These are phyloP conservation scores for Heliocidaris erythrogramma DNA, from an alignment of 35 echinoderm and acorn worm genomes.

Conservation along the genomic window DNA sequence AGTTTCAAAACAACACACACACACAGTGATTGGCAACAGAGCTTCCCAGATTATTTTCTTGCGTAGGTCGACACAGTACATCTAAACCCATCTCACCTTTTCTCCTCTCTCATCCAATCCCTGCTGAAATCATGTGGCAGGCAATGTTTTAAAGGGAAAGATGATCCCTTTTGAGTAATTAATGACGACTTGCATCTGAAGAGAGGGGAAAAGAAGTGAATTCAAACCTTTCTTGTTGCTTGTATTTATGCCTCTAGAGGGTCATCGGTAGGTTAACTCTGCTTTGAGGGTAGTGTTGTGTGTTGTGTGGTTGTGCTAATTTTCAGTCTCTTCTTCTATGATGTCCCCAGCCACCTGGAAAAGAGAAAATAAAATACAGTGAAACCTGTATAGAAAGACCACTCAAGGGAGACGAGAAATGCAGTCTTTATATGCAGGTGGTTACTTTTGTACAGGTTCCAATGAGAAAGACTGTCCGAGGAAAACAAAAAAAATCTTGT, in stretches of 20 bases:
- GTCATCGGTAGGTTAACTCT: too few species aligned
- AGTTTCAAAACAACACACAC: too few species aligned
- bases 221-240: neutral
- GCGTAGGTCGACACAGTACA: neutral
- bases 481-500: too few species aligned
- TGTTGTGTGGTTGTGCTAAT: neutral
- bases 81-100: neutral
- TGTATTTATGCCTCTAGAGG: neutral
- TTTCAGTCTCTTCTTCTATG: constrained; percentile 30
- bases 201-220: neutral
- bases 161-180: neutral
- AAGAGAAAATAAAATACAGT: neutral
- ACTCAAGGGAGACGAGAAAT: too few species aligned
- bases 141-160: too few species aligned
- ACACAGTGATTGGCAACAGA: neutral
- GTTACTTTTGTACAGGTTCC: too few species aligned
- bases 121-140: neutral
- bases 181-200: neutral
- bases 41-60: neutral
- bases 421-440: too few species aligned
- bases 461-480: too few species aligned
- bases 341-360: neutral
- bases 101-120: neutral
- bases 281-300: too few species aligned
- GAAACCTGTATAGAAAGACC: neutral